Evolutionary conservation across 2,797 vertebrate species (phyloP).

Genomic region (Channa striata): DNA sequence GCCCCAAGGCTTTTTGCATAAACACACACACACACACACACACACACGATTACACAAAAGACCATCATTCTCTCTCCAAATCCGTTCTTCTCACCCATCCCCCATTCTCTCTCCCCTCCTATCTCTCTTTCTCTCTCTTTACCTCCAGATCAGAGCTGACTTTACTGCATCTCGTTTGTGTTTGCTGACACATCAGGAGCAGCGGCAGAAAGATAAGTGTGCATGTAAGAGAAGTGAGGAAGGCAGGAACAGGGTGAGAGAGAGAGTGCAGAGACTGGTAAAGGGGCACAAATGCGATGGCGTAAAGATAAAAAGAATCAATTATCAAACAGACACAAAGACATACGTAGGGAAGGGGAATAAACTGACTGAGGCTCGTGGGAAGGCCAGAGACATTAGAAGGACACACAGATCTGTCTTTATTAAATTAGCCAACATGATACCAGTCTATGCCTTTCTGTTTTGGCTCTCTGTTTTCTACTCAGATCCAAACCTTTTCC

Average conservation of each 20-base stretch:
- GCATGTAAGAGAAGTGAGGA: slow-evolving; percentile 45
- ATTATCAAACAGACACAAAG: slow-evolving; percentile 23
- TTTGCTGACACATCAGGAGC: slow-evolving; percentile 68
- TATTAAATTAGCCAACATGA: slow-evolving; percentile 80
- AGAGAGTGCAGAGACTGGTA: slow-evolving; percentile 16
- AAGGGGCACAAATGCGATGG: slow-evolving; percentile 32
- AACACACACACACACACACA: slow-evolving; percentile 51
- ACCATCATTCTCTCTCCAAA: slow-evolving; percentile 26
- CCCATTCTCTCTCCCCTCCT: not conserved
- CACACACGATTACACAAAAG: slow-evolving; percentile 31
- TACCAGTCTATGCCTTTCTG: slow-evolving; percentile 50
- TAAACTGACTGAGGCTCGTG: slow-evolving; percentile 32
- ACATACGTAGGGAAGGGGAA: slow-evolving; percentile 14
- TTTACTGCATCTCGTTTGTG: slow-evolving; percentile 49
- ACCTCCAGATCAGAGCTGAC: slow-evolving; percentile 43
- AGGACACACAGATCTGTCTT: slow-evolving; percentile 55
- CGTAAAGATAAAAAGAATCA: slow-evolving; percentile 40
- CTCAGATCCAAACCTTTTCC: slow-evolving; percentile 46
- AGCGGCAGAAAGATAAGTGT: slow-evolving; percentile 53
- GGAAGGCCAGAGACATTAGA: slow-evolving; percentile 50
- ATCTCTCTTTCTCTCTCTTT: not conserved
- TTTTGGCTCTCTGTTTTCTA: slow-evolving; percentile 45
- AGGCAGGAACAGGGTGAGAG: slow-evolving; percentile 31
- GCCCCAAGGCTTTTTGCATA: slow-evolving; percentile 47
- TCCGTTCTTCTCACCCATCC: slow-evolving; percentile 11